Conservation (phyloP, 2,888 invertebrate species). For the Pristionchus japonicus region DNA sequence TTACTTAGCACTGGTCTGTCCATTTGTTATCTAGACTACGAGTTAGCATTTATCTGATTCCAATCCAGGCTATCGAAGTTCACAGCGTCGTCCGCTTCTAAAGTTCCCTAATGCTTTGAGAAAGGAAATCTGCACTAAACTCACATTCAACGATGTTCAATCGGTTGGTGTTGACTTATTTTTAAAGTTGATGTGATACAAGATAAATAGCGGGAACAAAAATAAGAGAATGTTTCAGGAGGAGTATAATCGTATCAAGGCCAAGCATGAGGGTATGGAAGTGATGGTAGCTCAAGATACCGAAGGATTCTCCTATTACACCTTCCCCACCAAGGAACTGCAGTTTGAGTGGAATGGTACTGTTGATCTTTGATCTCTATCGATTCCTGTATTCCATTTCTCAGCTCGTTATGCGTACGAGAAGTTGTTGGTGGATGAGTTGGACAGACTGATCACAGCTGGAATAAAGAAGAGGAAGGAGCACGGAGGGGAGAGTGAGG, state of each 20-base stretch:
- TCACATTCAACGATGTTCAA: not conserved
- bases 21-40: too few relatives aligned
- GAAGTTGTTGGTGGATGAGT: not conserved
- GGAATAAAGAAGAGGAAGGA: conserved; percentile 6
- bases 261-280: too few relatives aligned
- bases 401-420: conserved; percentile 4
- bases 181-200: too few relatives aligned
- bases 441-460: not conserved
- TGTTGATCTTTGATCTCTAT: not conserved
- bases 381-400: not conserved
- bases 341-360: not conserved
- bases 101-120: not conserved
- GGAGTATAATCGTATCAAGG: not conserved
- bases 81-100: not conserved
- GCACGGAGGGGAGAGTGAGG: not conserved
- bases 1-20: too few relatives aligned
- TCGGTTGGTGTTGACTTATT: not conserved
- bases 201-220: too few relatives aligned
- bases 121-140: not conserved
- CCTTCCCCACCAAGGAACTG: not conserved
- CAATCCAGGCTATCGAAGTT: not conserved
- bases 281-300: too few relatives aligned
- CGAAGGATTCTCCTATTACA: not conserved
- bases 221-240: too few relatives aligned
- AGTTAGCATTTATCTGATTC: too few relatives aligned